Conservation (phyloP, 2,797 vertebrate species). For the Gouania willdenowi region DNA sequence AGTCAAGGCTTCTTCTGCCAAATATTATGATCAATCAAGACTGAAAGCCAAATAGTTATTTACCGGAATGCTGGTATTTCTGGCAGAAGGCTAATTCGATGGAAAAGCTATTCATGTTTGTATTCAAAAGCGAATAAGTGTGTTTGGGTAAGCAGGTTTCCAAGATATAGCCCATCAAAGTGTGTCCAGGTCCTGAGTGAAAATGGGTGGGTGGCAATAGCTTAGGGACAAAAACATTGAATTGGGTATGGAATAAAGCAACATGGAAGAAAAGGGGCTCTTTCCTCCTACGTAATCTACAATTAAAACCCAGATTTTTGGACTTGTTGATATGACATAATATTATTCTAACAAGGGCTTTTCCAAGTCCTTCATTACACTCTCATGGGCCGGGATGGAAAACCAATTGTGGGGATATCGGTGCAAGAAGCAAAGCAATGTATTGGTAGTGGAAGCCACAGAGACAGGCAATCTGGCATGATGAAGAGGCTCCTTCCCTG, state of each 20-base stretch:
- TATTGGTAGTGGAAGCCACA: constrained; percentile 40
- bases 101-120: constrained; percentile 9
- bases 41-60: constrained; percentile 13
- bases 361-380: constrained; percentile 69
- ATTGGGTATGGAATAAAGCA: background rate
- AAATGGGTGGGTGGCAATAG: constrained; percentile 4
- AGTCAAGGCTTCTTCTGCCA: constrained; percentile 11
- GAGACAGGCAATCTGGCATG: constrained; percentile 78
- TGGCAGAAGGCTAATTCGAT: background rate
- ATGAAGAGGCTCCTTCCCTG: constrained; percentile 64
- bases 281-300: constrained; percentile 35
- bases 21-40: constrained; percentile 28
- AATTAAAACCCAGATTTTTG: constrained; percentile 49
- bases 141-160: constrained; percentile 28
- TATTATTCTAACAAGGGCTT: constrained; percentile 34
- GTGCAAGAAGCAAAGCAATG: constrained; percentile 41
- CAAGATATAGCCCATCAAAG: constrained; percentile 34
- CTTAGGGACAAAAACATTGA: background rate
- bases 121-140: background rate
- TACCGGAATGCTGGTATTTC: constrained; percentile 3
- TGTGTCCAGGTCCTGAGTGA: constrained; percentile 35
- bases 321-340: constrained; percentile 36
- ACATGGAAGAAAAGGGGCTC: constrained; percentile 12
- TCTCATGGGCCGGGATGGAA: constrained; percentile 63
- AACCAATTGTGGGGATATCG: constrained; percentile 67